phyloP scores from a whole-genome alignment of 2,113 vertebrate genomes.

The Sinocyclocheilus rhinocerous region DNA sequence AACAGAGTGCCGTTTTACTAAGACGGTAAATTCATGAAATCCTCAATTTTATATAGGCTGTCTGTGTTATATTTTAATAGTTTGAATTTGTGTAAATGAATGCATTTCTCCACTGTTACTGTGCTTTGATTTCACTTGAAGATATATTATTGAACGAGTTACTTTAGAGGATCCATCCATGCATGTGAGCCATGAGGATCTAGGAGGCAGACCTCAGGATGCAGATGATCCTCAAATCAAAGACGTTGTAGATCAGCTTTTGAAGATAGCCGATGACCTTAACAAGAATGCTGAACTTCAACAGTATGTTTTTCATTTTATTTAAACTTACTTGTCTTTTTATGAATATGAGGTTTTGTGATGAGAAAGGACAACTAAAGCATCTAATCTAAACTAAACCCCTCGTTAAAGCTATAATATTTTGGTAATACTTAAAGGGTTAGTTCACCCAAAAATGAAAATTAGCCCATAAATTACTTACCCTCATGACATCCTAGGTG shows the following conservation, averaged over 20 bases:
- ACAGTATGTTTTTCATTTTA: constrained; percentile 59
- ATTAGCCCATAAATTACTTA: no score
- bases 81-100: neutral
- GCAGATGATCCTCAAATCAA: constrained; percentile 71
- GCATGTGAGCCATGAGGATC: constrained; percentile 63
- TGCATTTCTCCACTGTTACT: neutral
- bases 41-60: neutral
- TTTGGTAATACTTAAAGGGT: no score
- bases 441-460: no score
- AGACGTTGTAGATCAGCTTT: constrained; percentile 72
- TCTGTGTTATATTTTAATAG: neutral
- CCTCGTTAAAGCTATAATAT: no score
- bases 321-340: neutral
- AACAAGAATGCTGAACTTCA: constrained; percentile 74
- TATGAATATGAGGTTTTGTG: neutral
- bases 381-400: neutral
- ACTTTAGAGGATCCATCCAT: constrained; percentile 62
- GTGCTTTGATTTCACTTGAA: constrained; percentile 47
- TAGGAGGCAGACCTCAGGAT: constrained; percentile 72
- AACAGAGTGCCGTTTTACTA: constrained; percentile 71
- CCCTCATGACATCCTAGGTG: no score
- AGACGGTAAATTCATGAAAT: constrained; percentile 66
- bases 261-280: constrained; percentile 73
- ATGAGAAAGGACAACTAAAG: neutral
- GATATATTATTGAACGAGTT: constrained; percentile 72